Evolutionary conservation across 2,888 invertebrate species (phyloP).

Genomic region (Mimumesa dahlbomi): DNA sequence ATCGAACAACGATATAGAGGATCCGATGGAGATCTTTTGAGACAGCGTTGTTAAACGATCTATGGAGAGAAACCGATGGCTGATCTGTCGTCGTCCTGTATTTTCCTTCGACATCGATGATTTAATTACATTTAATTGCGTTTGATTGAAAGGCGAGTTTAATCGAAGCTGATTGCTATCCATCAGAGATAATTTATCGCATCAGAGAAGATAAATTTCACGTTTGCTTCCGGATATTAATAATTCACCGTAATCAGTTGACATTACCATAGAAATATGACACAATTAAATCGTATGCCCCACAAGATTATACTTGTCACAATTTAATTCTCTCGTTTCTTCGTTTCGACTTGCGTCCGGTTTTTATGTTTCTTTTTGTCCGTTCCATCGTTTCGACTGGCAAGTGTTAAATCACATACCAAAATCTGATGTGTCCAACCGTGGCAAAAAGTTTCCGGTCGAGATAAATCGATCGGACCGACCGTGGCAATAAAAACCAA

Average conservation of each 20-base stretch:
- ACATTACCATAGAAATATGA: too few relatives aligned
- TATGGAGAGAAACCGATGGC: not conserved
- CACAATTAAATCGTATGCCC: too few relatives aligned
- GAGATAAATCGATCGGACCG: not conserved
- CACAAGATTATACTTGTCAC: too few relatives aligned
- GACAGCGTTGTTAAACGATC: not conserved
- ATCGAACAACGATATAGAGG: constrained; percentile 10
- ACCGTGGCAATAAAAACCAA: not conserved
- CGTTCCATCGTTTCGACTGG: too few relatives aligned
- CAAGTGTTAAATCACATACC: too few relatives aligned
- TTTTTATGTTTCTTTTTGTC: too few relatives aligned
- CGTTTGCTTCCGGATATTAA: constrained; percentile 32
- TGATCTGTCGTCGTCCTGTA: not conserved
- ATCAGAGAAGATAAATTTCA: constrained; percentile 9
- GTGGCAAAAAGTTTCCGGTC: too few relatives aligned
- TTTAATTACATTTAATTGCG: constrained; percentile 63
- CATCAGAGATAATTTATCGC: constrained; percentile 34
- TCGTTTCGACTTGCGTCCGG: too few relatives aligned
- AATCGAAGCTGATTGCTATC: constrained; percentile 62
- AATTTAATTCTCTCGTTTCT: too few relatives aligned
- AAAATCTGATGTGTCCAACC: too few relatives aligned
- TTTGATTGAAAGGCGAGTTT: constrained; percentile 66
- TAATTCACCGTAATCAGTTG: constrained; percentile 6
- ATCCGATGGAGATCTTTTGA: constrained; percentile 1
- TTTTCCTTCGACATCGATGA: not conserved